Evolutionary conservation across 2,888 invertebrate genomes (phyloP), one percentile per base, ranked within the genome.

Genomic region (Tetramorium bicarinatum): DNA sequence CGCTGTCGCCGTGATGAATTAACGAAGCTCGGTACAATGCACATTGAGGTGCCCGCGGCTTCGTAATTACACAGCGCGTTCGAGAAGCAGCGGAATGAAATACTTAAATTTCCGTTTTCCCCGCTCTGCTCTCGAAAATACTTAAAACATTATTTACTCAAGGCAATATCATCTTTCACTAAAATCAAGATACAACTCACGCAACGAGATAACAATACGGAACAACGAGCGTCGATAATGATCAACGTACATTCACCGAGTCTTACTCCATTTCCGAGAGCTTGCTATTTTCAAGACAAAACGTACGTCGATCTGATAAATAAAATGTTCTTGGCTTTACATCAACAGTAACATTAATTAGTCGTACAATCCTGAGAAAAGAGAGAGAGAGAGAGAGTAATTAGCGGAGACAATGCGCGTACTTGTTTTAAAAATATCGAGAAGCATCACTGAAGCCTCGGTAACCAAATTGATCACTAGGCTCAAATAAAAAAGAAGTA

Each of bases 131-230:
- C 69, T 66, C 44, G 25, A 62, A 76, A 76, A 49, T 47, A 47
- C 41, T 61, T 49, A 82, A 83, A 84, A 82, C 82, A 21, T 83
- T 77, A 61, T 83, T 66, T 83, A 34, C 13, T 49, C 66, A 9
- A 34, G 74, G 76, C 59, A 38, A 59, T 79, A 41, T 84, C 82
- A 76, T 87, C 87, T 80, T 80, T 56, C 83, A 21, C 25, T 34
- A 44, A 61, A 71, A 41, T 82, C 80, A 18, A 74, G 38, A 41
- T 62, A 82, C 76, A 72, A 83, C 72, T 87, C 82, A 77, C 77
- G 82, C 85, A 89, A 89, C 67, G 38, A 64, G 77, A 81, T 67
- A 83, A 75, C 64, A 82, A 71, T 47, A 54, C 62, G 47, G 44
- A 38, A 56, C 54, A 54, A 38, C 9, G 38, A 56, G 71, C 52